Base-by-base conservation (phyloP, 1,140 invertebrate species). In the Pseudomyrmex flavicornis region DNA sequence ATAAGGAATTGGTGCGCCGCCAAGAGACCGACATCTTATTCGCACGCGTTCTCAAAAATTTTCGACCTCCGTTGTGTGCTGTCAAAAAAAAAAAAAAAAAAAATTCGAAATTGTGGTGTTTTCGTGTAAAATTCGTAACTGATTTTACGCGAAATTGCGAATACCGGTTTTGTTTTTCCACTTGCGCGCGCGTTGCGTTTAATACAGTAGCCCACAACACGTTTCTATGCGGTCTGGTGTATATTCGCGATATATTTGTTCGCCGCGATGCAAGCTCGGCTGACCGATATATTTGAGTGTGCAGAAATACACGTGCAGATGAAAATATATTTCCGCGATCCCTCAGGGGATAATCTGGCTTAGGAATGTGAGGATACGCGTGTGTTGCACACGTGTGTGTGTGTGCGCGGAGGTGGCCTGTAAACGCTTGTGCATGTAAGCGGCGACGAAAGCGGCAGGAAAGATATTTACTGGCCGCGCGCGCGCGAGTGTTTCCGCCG, bases 311-410 rank as follows among this genome's bases (percentile, higher is more conserved):
- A 85, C 73, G 85, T 87, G 90, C 65, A 76, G 87, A 85, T 88
- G 89, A 90, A 91, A 91, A 91, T 91, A 91, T 90, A 89, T 91
- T 91, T 86, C 69, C 69, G 50, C 90, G 85, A 91, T 90, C 89
- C 85, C 87, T 90, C 86, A 87, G 58, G 68, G 90, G 87, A 91
- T 91, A 91, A 91, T 91, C 90, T 90, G 88, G 90, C 89, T 91
- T 90, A 91, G 88, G 87, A 83, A 86, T 82, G 80, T 73, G 73
- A 77, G 82, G 69, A 84, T 35, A 35, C 35, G 35, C 35, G 35
- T 35, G 35, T 84, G 76, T 84, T 85, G 87, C 63, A 85, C 72
- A 44, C 62, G 63, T 59, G 82, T 52, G 85, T 68, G 72, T 62
- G 59, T 44, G 82, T 35, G 66, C 76, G 69, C 5, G 35, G 4